phyloP scores from a whole-genome alignment of 2,888 invertebrate genomes.

The Meiosimyza decipiens region DNA sequence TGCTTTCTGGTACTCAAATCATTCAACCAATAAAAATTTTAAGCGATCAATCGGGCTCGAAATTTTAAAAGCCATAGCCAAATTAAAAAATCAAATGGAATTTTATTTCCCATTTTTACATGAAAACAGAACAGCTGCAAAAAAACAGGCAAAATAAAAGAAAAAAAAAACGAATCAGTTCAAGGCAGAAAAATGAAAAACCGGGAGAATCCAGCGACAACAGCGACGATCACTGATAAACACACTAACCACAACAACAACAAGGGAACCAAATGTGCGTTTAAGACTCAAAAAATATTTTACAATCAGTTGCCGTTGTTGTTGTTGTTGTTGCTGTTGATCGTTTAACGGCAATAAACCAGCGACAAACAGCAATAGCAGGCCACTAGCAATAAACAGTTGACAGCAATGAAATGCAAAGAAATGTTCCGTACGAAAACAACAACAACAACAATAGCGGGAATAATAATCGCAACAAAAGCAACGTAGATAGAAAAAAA shows the following conservation, averaged over 20 bases:
- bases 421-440: not conserved
- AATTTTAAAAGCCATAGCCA: not conserved
- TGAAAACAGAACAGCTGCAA: too few species aligned
- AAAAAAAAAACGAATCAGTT: not conserved
- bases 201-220: too few species aligned
- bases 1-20: not conserved
- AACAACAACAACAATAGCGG: slow-evolving; percentile 9
- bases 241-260: too few species aligned
- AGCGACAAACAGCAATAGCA: not conserved
- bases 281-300: too few species aligned
- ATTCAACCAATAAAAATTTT: too few species aligned
- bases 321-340: not conserved
- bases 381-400: too few species aligned
- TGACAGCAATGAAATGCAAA: not conserved
- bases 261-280: too few species aligned
- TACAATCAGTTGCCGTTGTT: not conserved
- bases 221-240: too few species aligned
- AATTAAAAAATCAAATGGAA: not conserved
- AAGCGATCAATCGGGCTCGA: not conserved
- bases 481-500: slow-evolving; percentile 15
- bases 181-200: too few species aligned
- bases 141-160: too few species aligned
- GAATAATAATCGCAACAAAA: not conserved
- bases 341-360: not conserved
- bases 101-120: slow-evolving; percentile 8